Conservation (phyloP, 2,888 invertebrate genomes). For the Amiota communis region DNA sequence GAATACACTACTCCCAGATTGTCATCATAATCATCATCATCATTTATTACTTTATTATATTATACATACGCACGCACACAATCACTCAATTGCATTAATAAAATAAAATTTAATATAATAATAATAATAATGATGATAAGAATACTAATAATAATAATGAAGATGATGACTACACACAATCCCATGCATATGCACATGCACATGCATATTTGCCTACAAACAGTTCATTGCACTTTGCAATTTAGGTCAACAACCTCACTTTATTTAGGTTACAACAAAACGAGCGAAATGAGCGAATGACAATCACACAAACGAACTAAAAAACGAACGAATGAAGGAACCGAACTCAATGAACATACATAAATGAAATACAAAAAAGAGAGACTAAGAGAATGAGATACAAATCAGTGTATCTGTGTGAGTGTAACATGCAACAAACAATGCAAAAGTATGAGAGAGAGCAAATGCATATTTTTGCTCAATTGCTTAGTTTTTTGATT, state of each 20-base stretch:
- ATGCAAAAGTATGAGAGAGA: neutral
- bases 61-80: no score
- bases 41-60: no score
- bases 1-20: no score
- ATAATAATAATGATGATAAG: no score
- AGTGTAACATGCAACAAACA: no score
- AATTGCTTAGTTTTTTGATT: conserved; percentile 31
- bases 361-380: no score
- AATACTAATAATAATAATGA: no score
- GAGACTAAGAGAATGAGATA: neutral
- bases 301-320: conserved; percentile 12
- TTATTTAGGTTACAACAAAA: conserved; percentile 63
- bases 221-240: conserved; percentile 72
- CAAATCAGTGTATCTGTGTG: no score
- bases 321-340: conserved; percentile 7
- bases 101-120: no score
- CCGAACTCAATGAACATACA: no score
- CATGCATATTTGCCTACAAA: conserved; percentile 47
- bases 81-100: no score
- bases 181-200: neutral
- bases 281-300: neutral
- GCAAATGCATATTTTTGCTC: neutral
- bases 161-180: neutral
- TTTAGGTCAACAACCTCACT: conserved; percentile 72
- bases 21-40: no score